Evolutionary conservation across 2,888 invertebrate species (phyloP).

Genomic region (Dinocampus coccinellae): DNA sequence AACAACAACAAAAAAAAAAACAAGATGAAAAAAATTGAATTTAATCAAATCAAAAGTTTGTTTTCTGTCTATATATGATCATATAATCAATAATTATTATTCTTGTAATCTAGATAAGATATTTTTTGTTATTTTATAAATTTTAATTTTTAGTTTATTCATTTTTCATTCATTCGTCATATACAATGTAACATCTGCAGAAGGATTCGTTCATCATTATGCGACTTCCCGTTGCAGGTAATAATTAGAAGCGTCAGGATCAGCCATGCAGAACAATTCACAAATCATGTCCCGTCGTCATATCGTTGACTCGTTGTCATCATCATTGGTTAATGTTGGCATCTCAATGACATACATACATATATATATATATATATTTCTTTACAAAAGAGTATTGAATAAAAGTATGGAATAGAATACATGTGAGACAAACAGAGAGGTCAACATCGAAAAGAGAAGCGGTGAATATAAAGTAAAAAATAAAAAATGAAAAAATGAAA

Average conservation of each 20-base stretch:
- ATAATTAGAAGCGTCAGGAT: constrained; percentile 52
- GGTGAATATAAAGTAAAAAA: not conserved
- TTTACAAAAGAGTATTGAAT: not conserved
- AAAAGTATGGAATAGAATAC: not conserved
- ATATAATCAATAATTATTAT: no score
- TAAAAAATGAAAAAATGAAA: constrained; percentile 17
- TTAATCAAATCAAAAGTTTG: no score
- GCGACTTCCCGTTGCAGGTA: constrained; percentile 40
- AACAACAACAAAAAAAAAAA: not conserved
- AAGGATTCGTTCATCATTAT: constrained; percentile 26
- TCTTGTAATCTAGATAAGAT: not conserved
- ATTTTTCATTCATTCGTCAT: not conserved
- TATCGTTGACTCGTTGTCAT: not conserved
- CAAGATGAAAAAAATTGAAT: not conserved
- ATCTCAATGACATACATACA: no score
- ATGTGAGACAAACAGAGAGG: not conserved
- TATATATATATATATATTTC: not conserved
- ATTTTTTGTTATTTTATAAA: not conserved
- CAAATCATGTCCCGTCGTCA: constrained; percentile 47
- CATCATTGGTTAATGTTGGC: not conserved
- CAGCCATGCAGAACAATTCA: constrained; percentile 53
- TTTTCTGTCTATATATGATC: no score
- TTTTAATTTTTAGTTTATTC: not conserved
- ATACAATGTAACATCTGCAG: not conserved
- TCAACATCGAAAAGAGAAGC: not conserved